Evolutionary conservation across 2,888 invertebrate genomes (phyloP), one percentile per base, ranked within the genome.

Genomic region (Creontiades dilutus): DNA sequence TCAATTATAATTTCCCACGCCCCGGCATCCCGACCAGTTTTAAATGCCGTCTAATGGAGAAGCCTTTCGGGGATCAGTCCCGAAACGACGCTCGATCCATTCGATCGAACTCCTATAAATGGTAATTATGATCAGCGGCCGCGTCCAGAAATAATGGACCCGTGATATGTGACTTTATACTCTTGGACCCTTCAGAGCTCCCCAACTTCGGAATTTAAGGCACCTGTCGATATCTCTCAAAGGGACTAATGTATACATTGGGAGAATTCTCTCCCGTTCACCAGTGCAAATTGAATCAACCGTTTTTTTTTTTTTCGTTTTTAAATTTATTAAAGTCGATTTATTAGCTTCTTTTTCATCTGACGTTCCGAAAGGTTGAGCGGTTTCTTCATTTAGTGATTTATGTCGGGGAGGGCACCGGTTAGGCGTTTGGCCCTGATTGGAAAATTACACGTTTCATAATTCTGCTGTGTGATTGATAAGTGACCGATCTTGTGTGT

Each of bases 161-260:
- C 13, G 82, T 82, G 82, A 82, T 82, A 82, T 82, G 82, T 82
- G 82, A 52, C 82, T 82, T 48, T 52, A 82, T 82, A 82, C n/a
- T n/a, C n/a, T n/a, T n/a, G n/a, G 37, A 7, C 68, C 9, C 68
- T 68, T 52, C 52, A 52, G 16, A 13, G 48, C 13, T 52, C 52
- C 52, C 52, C 52, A 52, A 3, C 52, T 23, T 37, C n/a, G 61
- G 19, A 23, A 68, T 23, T 23, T 23, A 12, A 19, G 68, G 11
- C 68, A 68, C 68, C 68, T 68, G 68, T 68, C 68, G 68, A 68
- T 68, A 19, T 68, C 68, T 68, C 13, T 68, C 37, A 5, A 68
- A 68, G 68, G 61, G 23, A 48, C 82, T 82, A 82, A 82, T 82
- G 52, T 52, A 82, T 82, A 82, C 82, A 82, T 82, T 82, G 27